Conservation (phyloP, 1,140 invertebrate genomes). For the Rhopalosiphum maidis region DNA sequence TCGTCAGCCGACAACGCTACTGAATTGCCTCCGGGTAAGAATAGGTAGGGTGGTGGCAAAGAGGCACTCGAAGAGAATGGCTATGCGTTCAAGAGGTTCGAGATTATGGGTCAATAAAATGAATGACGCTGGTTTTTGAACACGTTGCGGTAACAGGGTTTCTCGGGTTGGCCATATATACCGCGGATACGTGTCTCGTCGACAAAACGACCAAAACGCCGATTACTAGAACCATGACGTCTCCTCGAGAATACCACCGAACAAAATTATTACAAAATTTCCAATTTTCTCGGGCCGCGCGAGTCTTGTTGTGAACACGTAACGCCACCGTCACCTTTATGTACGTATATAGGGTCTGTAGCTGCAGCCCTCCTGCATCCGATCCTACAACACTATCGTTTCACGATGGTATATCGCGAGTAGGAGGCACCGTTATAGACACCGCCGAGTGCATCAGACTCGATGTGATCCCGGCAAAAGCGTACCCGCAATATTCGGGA, state of each 20-base stretch:
- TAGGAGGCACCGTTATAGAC: too few species aligned
- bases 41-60: not conserved
- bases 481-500: not conserved
- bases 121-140: slow-evolving; percentile 47
- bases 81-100: slow-evolving; percentile 25
- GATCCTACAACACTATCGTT: too few species aligned
- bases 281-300: not conserved
- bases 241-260: not conserved
- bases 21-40: not conserved
- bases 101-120: slow-evolving; percentile 48
- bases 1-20: not conserved
- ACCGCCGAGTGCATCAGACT: not conserved
- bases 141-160: not conserved
- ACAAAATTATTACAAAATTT: not conserved
- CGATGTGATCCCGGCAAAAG: not conserved
- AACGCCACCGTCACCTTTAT: too few species aligned
- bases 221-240: not conserved
- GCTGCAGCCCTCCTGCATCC: too few species aligned
- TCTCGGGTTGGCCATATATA: not conserved
- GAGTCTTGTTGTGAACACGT: too few species aligned
- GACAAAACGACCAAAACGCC: not conserved
- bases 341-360: too few species aligned
- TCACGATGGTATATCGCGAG: not conserved
- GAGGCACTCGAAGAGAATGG: slow-evolving; percentile 5
- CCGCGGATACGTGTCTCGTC: not conserved